These are phyloP conservation scores for Lithodes maja DNA, from an alignment of 2,888 invertebrate genomes.

Conservation along the genomic window DNA sequence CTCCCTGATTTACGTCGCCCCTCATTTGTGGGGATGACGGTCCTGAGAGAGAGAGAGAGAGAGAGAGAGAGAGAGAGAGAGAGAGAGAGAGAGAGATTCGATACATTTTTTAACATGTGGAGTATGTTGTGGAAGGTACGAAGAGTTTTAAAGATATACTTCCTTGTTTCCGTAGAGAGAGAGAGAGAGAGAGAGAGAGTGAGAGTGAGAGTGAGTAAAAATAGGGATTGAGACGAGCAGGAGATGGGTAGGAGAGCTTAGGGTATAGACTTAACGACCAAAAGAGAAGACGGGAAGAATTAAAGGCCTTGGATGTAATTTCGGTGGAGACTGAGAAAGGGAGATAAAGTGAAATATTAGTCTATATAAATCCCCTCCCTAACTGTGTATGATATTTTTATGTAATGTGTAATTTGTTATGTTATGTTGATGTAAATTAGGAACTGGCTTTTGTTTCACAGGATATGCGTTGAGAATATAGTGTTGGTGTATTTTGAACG, in stretches of 20 bases:
- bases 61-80: neutral
- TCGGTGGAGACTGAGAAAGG: too few species aligned
- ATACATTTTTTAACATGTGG: neutral
- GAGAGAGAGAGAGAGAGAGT: neutral
- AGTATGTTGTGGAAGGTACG: neutral
- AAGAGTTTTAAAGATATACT: neutral
- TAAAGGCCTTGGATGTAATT: too few species aligned
- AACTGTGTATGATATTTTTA: too few species aligned
- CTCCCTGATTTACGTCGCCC: neutral
- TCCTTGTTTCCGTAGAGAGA: neutral
- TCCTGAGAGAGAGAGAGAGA: neutral
- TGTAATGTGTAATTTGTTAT: too few species aligned
- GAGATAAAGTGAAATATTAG: too few species aligned
- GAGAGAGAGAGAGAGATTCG: neutral
- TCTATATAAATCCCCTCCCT: too few species aligned
- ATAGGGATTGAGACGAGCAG: neutral
- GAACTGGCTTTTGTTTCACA: too few species aligned
- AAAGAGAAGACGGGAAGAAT: too few species aligned
- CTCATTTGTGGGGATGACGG: neutral
- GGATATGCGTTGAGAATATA: too few species aligned
- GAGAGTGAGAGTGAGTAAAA: neutral
- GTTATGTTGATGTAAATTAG: too few species aligned
- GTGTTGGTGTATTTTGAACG: too few species aligned
- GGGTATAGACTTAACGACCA: too few species aligned
- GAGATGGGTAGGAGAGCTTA: neutral